Base-by-base conservation (phyloP, 2,113 vertebrate genomes). In the Hypocryptadius cinnamomeus region DNA sequence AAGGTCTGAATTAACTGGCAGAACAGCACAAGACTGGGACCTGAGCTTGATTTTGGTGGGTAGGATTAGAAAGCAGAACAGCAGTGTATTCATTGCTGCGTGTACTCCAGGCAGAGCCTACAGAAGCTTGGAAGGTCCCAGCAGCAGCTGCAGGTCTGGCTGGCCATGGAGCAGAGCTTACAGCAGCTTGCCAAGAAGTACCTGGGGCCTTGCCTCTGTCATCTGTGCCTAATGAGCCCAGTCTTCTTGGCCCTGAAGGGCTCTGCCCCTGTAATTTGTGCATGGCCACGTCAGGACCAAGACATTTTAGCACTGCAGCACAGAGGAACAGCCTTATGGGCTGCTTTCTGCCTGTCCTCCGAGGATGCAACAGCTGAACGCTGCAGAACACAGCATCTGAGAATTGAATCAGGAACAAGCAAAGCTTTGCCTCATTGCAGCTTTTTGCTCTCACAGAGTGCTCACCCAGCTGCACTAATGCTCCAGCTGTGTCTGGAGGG, bases 71-170 rank as follows among this genome's bases (percentile, higher is more conserved):
- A 73, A 92, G 45, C 73, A 87, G 78, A 25, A 42, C 47, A 84
- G 11, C 54, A 44, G 54, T 3, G 56, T 81, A 57, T 16, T 70
- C 17, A 8, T 54, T 70, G 31, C 73, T 54, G 40, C 0, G 0
- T 33, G 53, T 18, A 5, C 65, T 54, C 85, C 83, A 51, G 35
- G 15, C 22, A 73, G 84, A 89, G 54, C 72, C 63, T 35, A 10
- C 28, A 73, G 87, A 85, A 95, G 53, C 79, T 39, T 23, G 50
- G 68, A 71, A 89, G 70, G 85, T 87, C 87, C 73, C 90, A 81
- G 92, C 56, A 94, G 87, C 87, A 92, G 78, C 90, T 91, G 90
- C 64, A 54, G 73, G 51, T 59, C 47, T 63, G 85, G 18, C 87
- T 87, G 56, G 51, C 73, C 47, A 3, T 6, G 25, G 42, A 70